A percentile compares a stretch with the other conserved stretches of the same genome.
Evolutionary conservation across 2,113 vertebrate species (phyloP).

Genomic region (Ceratotherium simum): DNA sequence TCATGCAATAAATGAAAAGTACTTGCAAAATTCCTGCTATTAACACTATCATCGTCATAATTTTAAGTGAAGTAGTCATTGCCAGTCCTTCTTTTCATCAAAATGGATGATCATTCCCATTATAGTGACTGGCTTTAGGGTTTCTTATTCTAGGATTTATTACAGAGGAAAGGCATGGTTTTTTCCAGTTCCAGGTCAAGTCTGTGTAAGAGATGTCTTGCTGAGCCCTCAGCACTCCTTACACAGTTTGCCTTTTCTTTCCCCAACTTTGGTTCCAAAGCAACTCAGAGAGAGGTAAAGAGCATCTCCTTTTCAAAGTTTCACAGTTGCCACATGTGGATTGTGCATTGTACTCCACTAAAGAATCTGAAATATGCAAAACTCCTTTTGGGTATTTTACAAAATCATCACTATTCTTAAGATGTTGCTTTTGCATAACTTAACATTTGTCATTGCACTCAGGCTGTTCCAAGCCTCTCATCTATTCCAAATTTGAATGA

Average conservation of each 20-base stretch:
- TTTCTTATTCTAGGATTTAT: not conserved
- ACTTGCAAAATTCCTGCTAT: not conserved
- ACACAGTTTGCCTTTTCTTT: not conserved
- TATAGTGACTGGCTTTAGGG: not conserved
- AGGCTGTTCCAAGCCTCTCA: not conserved
- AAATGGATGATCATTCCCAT: not conserved
- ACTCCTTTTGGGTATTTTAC: constrained; percentile 39
- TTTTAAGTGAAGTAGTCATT: constrained; percentile 14
- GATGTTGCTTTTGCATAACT: constrained; percentile 38
- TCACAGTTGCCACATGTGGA: not conserved
- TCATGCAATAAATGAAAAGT: constrained; percentile 27
- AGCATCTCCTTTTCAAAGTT: not conserved
- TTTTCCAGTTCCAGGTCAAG: not conserved
- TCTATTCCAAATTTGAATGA: constrained; percentile 51
- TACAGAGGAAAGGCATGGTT: not conserved
- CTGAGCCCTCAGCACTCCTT: not conserved
- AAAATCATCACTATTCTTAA: constrained; percentile 52
- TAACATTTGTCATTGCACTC: constrained; percentile 33
- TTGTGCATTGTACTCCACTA: not conserved
- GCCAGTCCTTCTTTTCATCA: not conserved
- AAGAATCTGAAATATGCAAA: constrained; percentile 47
- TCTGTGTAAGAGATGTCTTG: not conserved
- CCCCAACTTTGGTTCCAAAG: not conserved
- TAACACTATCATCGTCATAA: not conserved
- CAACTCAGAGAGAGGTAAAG: not conserved